phyloP scores from a whole-genome alignment of 2,888 invertebrate species.

The Archips xylosteana region DNA sequence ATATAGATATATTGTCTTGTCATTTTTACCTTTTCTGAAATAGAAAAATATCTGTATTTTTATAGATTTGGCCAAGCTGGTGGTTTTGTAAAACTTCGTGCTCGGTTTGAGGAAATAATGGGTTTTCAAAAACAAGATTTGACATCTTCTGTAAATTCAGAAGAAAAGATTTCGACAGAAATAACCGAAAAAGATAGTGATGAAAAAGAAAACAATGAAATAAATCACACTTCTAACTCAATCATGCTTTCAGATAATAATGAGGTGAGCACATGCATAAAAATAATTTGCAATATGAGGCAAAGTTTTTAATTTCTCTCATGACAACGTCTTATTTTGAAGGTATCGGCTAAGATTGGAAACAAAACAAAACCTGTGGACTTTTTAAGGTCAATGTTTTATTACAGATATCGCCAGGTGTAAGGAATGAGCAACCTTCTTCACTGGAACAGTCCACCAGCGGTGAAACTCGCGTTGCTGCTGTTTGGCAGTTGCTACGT shows the following conservation, averaged over 20 bases:
- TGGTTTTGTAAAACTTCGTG: constrained; percentile 94
- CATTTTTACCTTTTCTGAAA: no score
- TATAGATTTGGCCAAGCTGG: constrained; percentile 93
- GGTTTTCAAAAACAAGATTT: constrained; percentile 83
- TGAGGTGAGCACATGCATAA: constrained; percentile 60
- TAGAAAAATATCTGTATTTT: constrained; percentile 44
- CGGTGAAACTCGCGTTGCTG: constrained; percentile 75
- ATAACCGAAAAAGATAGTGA: constrained; percentile 73
- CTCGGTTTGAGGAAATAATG: constrained; percentile 92
- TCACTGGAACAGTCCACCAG: constrained; percentile 73
- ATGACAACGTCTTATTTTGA: no score
- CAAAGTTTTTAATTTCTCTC: no score
- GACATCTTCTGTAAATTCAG: constrained; percentile 72
- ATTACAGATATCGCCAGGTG: constrained; percentile 58
- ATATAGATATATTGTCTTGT: no score
- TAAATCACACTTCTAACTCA: constrained; percentile 59
- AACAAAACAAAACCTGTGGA: not conserved
- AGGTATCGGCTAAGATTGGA: not conserved
- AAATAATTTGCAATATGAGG: not conserved
- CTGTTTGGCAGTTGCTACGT: constrained; percentile 88
- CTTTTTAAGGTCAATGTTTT: not conserved
- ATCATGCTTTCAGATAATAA: constrained; percentile 64
- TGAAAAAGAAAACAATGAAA: constrained; percentile 61
- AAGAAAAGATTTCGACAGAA: constrained; percentile 76
- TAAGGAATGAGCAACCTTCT: constrained; percentile 72